Percentiles rank a stretch among this genome's conserved stretches.
phyloP scores from a whole-genome alignment of 2,888 invertebrate genomes.

The Nudaria mundana region DNA sequence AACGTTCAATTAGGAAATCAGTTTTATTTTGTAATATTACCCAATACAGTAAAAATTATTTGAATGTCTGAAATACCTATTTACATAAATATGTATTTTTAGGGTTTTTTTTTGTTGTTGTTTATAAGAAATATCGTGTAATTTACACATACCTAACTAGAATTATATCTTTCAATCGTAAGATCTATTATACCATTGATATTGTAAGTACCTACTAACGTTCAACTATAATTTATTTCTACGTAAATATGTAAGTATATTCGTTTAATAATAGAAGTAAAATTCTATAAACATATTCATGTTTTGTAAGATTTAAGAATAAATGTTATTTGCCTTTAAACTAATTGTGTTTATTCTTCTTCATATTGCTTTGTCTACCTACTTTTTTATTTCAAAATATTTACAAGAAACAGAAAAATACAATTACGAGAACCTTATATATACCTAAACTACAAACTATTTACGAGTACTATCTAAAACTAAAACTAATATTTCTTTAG shows the following conservation, averaged over 20 bases:
- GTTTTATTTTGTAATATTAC: no score
- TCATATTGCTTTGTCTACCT: no score
- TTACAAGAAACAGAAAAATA: no score
- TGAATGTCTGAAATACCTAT: no score
- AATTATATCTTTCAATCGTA: slow-evolving; percentile 36
- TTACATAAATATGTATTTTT: slow-evolving; percentile 1
- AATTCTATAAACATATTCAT: slow-evolving; percentile 43
- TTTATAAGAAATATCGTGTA: slow-evolving; percentile 20
- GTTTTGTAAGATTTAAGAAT: slow-evolving; percentile 43
- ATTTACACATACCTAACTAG: slow-evolving; percentile 20
- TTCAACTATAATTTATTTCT: slow-evolving; percentile 56
- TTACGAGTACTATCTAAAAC: no score
- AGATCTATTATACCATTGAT: slow-evolving; percentile 69
- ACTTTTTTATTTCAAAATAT: no score
- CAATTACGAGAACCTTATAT: no score
- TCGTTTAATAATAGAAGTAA: slow-evolving; percentile 26
- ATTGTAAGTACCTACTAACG: slow-evolving; percentile 53
- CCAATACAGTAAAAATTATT: no score
- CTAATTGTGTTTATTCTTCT: slow-evolving; percentile 13
- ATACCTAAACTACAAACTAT: no score
- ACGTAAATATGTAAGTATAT: slow-evolving; percentile 35
- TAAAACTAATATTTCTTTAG: no score
- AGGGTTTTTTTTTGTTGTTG: slow-evolving; percentile 14
- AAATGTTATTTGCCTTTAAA: slow-evolving; percentile 27
- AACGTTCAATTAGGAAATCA: neutral